Conservation (phyloP, 2,888 invertebrate genomes). For the Biston betularia region DNA sequence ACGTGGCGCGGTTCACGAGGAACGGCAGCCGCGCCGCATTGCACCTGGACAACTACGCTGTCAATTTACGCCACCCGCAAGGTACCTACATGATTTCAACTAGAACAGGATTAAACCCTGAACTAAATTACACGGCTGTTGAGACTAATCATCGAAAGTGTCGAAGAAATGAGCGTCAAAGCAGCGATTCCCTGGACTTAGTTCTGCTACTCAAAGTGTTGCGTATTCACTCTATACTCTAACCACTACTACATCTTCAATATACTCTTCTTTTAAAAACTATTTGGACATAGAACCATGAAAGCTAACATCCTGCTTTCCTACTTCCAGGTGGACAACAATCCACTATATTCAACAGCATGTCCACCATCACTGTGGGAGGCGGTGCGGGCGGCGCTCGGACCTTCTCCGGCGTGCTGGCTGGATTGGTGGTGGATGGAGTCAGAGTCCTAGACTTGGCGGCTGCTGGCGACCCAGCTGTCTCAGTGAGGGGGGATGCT, state of each 20-base stretch:
- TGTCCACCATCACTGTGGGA: constrained; percentile 95
- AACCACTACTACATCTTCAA: too few relatives aligned
- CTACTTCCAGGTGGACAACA: constrained; percentile 90
- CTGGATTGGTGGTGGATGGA: constrained; percentile 96
- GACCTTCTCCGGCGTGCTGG: constrained; percentile 94
- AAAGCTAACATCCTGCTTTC: background rate
- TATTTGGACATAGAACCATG: too few relatives aligned
- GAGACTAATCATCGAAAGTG: too few relatives aligned
- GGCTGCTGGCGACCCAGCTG: constrained; percentile 92
- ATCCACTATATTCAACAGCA: constrained; percentile 95
- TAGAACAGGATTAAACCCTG: background rate
- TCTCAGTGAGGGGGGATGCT: constrained; percentile 93
- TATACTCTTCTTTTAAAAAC: too few relatives aligned
- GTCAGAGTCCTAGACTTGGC: constrained; percentile 94
- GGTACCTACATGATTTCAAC: too few relatives aligned
- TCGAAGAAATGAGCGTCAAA: too few relatives aligned
- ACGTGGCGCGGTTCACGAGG: constrained; percentile 95
- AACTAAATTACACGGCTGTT: too few relatives aligned
- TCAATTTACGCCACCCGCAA: constrained; percentile 93
- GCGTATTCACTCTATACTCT: too few relatives aligned
- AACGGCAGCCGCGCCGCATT: constrained; percentile 96
- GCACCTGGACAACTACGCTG: constrained; percentile 96
- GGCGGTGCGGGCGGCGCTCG: constrained; percentile 90
- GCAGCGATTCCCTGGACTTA: too few relatives aligned
- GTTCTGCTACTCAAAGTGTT: too few relatives aligned